Evolutionary conservation across 2,113 vertebrate species (phyloP), one percentile per base, ranked within the genome.

Genomic region (Ivindomyrus marchei): DNA sequence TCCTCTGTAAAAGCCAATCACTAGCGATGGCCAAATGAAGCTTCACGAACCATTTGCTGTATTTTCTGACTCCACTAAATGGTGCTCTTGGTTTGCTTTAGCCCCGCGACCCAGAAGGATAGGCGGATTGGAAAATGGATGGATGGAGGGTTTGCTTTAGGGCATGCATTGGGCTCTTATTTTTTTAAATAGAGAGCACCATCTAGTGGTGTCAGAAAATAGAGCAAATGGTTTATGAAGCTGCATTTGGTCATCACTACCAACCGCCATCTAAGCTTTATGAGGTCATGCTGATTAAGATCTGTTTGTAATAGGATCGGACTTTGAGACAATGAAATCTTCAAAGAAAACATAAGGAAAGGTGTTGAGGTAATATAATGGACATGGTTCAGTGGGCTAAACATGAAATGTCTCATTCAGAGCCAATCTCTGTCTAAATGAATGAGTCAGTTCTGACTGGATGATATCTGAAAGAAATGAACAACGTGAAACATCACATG

Each of bases 341-440:
- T 74, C 27, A 74, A 74, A 27, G 27, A 53, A 83, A 49, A 56
- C 24, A 52, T 45, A 77, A 84, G 50, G 56, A 31, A 8, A 56
- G 86, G 91, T 58, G 87, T n/a, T 86, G 84, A 86, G 47, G 47
- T 47, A 50, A 50, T 50, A 86, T 21, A 50, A 13, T 24, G 24
- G 84, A 49, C 84, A 49, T 27, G 84, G 1, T 13, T 31, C 84
- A 31, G n/a, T 24, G n/a, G 47, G 24, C 11, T 27, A 50, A 47
- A 27, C 46, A 7, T 46, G 45, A 27, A 27, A 15, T 10, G n/a
- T 31, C 84, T 31, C 47, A 49, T 50, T n/a, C 45, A 50, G 21
- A 49, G 47, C 45, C 10, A 24, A 49, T 49, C 84, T 47, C 1
- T n/a, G 84, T 86, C 45, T 24, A 47, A 50, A 49, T 46, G 9